phyloP scores from a whole-genome alignment of 2,797 vertebrate species.

The Ciconia nigra region DNA sequence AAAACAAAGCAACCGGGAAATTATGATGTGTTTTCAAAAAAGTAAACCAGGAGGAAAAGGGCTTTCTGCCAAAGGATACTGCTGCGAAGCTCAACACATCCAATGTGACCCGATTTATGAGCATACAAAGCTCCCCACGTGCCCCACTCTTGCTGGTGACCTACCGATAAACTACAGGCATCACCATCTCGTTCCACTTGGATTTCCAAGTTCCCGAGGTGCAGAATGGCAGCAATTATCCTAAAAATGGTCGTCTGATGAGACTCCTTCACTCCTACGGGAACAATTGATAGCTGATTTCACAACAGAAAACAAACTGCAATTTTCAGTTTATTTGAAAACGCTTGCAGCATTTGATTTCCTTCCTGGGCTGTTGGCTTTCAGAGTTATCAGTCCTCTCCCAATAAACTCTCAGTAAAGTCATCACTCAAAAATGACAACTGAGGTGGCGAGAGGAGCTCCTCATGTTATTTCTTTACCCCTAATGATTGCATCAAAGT shows the following conservation, averaged over 20 bases:
- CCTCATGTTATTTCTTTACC: background rate
- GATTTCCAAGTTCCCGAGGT: constrained; percentile 90
- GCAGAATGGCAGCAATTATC: constrained; percentile 90
- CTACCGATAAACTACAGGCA: constrained; percentile 82
- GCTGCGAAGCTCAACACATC: background rate
- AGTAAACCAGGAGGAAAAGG: background rate
- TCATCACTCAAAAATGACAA: background rate
- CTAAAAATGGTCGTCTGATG: constrained; percentile 88
- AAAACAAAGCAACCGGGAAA: background rate
- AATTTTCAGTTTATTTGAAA: background rate
- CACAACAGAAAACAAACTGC: background rate
- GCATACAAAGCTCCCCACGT: background rate
- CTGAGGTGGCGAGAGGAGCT: background rate
- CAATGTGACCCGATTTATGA: fast-evolving
- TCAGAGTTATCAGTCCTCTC: background rate
- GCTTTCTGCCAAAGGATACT: background rate
- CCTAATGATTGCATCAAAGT: background rate
- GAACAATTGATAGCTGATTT: constrained; percentile 1
- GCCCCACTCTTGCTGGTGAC: background rate
- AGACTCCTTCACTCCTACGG: constrained; percentile 86
- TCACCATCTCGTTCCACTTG: constrained; percentile 82
- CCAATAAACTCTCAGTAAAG: background rate
- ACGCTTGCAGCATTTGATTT: background rate
- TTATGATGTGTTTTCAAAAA: background rate
- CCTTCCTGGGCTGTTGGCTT: background rate